These are phyloP conservation scores for Sterrhoptilus dennistouni DNA, from an alignment of 2,113 vertebrate genomes.

Conservation along the genomic window DNA sequence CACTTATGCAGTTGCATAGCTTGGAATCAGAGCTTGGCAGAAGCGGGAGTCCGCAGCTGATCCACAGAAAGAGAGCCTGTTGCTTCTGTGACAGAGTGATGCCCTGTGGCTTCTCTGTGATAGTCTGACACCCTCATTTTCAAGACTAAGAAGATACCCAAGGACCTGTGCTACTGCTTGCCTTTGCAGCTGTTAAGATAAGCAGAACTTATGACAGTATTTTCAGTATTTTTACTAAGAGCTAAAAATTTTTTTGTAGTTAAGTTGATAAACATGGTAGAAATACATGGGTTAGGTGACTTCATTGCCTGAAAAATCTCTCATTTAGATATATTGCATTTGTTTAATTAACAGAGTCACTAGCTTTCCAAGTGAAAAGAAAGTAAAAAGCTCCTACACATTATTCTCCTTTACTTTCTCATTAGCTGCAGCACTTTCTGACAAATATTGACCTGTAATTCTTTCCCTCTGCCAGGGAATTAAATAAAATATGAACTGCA, in stretches of 20 bases:
- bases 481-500: conserved; percentile 59
- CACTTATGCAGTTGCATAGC: background rate
- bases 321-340: background rate
- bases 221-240: background rate
- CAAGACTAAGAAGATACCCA: background rate
- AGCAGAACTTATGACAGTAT: background rate
- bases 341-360: background rate
- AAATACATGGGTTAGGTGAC: background rate
- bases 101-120: background rate
- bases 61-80: background rate
- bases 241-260: background rate
- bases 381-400: background rate
- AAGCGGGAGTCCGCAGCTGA: background rate
- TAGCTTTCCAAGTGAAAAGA: conserved; percentile 14
- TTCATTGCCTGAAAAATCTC: background rate
- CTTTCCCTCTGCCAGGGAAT: conserved; percentile 32
- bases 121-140: background rate
- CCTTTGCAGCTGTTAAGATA: background rate
- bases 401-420: conserved; percentile 38
- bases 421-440: conserved; percentile 48
- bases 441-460: conserved; percentile 57
- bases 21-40: background rate
- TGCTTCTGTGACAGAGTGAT: background rate
- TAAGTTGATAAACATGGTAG: background rate
- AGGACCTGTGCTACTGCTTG: background rate